Conservation (phyloP, 1,140 invertebrate species). For the Calephelis virginiensis region DNA sequence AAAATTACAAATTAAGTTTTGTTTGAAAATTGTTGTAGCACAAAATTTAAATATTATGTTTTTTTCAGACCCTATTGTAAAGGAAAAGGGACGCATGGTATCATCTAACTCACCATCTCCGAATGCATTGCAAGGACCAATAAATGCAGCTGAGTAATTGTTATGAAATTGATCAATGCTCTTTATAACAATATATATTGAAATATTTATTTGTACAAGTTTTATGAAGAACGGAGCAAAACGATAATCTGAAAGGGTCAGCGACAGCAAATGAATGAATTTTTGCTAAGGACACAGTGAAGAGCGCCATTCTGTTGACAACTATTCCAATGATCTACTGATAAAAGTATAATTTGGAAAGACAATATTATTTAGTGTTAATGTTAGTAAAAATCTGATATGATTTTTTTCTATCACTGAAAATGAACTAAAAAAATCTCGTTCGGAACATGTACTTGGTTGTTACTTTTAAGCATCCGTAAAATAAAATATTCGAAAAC, state of each 20-base stretch:
- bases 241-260: constrained; percentile 51
- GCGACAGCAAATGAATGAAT: constrained; percentile 40
- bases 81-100: constrained; percentile 89
- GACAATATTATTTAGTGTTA: constrained; percentile 77
- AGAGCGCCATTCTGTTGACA: constrained; percentile 44
- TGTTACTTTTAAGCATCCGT: constrained; percentile 56
- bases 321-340: constrained; percentile 62
- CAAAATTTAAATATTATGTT: constrained; percentile 82
- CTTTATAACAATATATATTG: constrained; percentile 71
- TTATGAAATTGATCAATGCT: constrained; percentile 60
- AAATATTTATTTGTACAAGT: constrained; percentile 74
- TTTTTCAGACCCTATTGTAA: constrained; percentile 91
- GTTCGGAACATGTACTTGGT: constrained; percentile 55
- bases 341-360: constrained; percentile 71
- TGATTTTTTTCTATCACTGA: constrained; percentile 70
- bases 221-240: constrained; percentile 52
- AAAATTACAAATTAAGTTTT: too few relatives aligned
- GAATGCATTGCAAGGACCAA: constrained; percentile 76
- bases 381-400: constrained; percentile 74
- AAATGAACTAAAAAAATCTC: constrained; percentile 54
- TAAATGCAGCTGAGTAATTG: constrained; percentile 74
- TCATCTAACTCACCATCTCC: constrained; percentile 76
- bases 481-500: constrained; percentile 44
- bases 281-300: constrained; percentile 50
- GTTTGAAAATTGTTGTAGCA: too few relatives aligned